These are phyloP conservation scores for Baronia brevicornis DNA, from an alignment of 2,888 invertebrate species.

Conservation along the genomic window DNA sequence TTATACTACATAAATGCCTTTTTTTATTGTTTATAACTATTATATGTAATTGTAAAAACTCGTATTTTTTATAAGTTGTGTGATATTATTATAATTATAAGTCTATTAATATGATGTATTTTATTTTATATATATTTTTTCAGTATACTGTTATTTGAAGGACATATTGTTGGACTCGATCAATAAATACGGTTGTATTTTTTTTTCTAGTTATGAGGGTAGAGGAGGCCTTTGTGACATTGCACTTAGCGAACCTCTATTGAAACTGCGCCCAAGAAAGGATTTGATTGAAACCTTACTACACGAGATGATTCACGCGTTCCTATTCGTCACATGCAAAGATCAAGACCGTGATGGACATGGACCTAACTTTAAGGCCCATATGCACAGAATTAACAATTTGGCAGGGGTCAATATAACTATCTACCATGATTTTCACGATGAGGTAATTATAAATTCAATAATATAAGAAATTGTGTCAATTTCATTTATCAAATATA, in stretches of 20 bases:
- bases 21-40: no score
- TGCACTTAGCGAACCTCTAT: conserved; percentile 90
- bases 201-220: conserved; percentile 78
- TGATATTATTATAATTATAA: not conserved
- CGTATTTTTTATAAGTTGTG: no score
- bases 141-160: no score
- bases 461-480: conserved; percentile 1
- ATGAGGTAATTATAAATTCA: no score
- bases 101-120: not conserved
- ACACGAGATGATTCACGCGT: conserved; percentile 99
- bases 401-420: conserved; percentile 90
- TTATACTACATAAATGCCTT: no score
- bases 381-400: conserved; percentile 94
- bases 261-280: conserved; percentile 93
- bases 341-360: conserved; percentile 94
- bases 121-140: no score
- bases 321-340: conserved; percentile 89
- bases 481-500: not conserved
- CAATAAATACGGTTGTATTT: no score
- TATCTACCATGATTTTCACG: conserved; percentile 96
- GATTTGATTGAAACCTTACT: conserved; percentile 97
- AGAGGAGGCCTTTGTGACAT: conserved; percentile 86
- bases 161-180: no score
- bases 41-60: no score
- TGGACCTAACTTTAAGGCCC: conserved; percentile 93